Evolutionary conservation across 2,797 vertebrate species (phyloP), one percentile per base, ranked within the genome.

Genomic region (Myripristis jacobus): DNA sequence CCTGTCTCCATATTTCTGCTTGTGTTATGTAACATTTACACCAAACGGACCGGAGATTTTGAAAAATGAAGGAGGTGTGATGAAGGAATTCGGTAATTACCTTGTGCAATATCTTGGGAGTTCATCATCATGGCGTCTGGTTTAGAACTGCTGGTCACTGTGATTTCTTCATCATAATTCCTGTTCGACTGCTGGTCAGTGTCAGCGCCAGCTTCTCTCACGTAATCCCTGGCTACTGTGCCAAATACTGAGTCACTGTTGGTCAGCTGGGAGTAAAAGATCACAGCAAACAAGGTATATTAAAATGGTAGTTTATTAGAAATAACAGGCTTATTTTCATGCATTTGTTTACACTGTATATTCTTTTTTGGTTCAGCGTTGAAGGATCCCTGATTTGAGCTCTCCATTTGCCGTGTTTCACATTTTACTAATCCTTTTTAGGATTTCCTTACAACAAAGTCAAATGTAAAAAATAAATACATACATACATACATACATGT

Each of bases 201-300:
- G 0, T 67, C 54, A 25, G 16, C 24, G 15, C 3, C 5, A 0
- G 38, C 57, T 4, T 76, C 73, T 38, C 44, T 67, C 48, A 5
- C 16, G 5, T 6, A 61, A 5, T 29, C 52, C 29, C 3, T 60
- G 27, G 15, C 47, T 22, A 7, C 27, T 47, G 36, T 0, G 1
- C 72, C 66, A 25, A 4, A 24, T 47, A 59, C 31, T 34, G 38
- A 48, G 27, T 79, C 62, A 19, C 41, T 31, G 29, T 75, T 13
- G 2, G 19, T 18, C 2, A 68, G 62, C 88, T 91, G 81, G 60
- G 1, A n/a, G 7, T 21, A 62, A 34, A 73, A 74, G 1, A 41
- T n/a, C 29, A 61, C 0, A n/a, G 43, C 2, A 27, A 31, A 7
- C 31, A 67, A 62, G 10, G 4, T 8, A n/a, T 48, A 29, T 31